These are phyloP conservation scores for Bombus superbus DNA, from an alignment of 1,140 invertebrate species.

Conservation along the genomic window DNA sequence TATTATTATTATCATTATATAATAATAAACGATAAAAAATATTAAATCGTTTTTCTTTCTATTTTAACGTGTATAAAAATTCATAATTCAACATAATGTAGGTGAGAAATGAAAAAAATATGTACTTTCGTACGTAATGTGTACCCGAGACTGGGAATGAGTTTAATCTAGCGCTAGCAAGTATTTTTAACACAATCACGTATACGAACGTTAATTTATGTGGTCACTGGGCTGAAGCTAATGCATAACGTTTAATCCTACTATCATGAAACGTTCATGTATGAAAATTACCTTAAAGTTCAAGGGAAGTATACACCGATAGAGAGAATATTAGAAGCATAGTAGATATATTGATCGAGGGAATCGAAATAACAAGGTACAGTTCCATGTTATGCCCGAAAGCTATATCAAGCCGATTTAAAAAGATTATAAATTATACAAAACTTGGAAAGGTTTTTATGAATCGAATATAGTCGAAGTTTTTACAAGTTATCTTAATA, in stretches of 20 bases:
- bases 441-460: not conserved
- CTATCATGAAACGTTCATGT: slow-evolving; percentile 9
- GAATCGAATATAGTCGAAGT: no score
- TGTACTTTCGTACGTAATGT: not conserved
- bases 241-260: not conserved
- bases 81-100: no score
- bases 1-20: no score
- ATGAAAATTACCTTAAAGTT: slow-evolving; percentile 36
- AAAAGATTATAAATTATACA: not conserved
- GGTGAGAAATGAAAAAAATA: no score
- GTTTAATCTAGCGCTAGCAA: not conserved
- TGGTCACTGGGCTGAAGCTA: slow-evolving; percentile 16
- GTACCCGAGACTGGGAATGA: not conserved
- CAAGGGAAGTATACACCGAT: not conserved
- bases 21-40: not conserved
- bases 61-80: no score
- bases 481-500: no score
- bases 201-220: slow-evolving; percentile 15
- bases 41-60: no score
- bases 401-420: not conserved
- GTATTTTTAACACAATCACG: slow-evolving; percentile 16
- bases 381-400: not conserved
- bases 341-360: slow-evolving; percentile 5
- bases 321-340: not conserved
- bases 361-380: not conserved